phyloP scores from a whole-genome alignment of 37 sponge, comb jelly and placozoan genomes.

The Dysidea cf. avara region DNA sequence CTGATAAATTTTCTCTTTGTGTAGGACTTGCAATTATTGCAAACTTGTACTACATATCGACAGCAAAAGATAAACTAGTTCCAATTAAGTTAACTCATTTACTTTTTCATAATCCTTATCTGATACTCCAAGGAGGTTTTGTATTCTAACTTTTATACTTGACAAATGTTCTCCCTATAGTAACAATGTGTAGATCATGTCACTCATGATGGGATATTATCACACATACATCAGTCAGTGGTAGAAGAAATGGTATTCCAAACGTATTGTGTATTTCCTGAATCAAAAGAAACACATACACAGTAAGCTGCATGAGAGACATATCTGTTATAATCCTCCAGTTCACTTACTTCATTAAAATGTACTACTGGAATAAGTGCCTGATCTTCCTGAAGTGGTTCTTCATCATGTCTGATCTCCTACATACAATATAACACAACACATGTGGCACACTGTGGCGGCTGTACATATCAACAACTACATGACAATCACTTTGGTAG shows the following conservation, averaged over 20 bases:
- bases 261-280: conserved; percentile 73
- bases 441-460: too few species aligned
- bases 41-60: conserved; percentile 68
- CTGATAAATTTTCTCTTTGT: conserved; percentile 43
- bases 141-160: conserved; percentile 46
- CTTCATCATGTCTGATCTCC: conserved; percentile 82
- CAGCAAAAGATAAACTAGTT: neutral
- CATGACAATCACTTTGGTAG: too few species aligned
- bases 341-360: conserved; percentile 88
- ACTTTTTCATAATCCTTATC: conserved; percentile 95
- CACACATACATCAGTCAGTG: conserved; percentile 69
- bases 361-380: conserved; percentile 91
- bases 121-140: conserved; percentile 54
- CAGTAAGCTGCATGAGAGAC: too few species aligned
- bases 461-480: too few species aligned
- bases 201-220: neutral
- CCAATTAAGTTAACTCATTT: neutral
- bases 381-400: conserved; percentile 51
- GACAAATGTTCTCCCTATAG: conserved; percentile 74
- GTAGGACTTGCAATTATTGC: conserved; percentile 58
- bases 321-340: too few species aligned
- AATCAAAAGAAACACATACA: neutral
- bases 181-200: neutral
- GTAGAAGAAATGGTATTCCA: conserved; percentile 88
- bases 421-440: conserved; percentile 12